These are phyloP conservation scores for Coleophora deauratella DNA, from an alignment of 2,888 invertebrate species.

Conservation along the genomic window DNA sequence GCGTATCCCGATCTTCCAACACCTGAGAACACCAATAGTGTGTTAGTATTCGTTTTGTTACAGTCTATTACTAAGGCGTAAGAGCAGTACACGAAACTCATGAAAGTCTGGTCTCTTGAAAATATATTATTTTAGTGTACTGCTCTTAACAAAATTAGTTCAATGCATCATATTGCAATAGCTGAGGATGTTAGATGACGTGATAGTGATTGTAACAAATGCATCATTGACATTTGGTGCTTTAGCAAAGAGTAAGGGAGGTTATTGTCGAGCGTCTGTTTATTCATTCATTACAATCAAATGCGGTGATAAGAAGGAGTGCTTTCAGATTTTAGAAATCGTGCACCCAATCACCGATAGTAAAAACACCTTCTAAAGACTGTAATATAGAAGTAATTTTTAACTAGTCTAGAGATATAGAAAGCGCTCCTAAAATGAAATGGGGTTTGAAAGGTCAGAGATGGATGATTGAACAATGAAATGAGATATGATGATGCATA, in stretches of 20 bases:
- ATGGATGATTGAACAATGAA: conserved; percentile 21
- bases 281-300: conserved; percentile 54
- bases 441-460: conserved; percentile 65
- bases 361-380: conserved; percentile 9
- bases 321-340: conserved; percentile 61
- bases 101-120: background rate
- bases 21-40: conserved; percentile 41
- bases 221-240: conserved; percentile 25
- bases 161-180: conserved; percentile 58
- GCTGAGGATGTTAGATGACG: conserved; percentile 62
- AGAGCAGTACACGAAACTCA: conserved; percentile 46
- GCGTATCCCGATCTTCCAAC: conserved; percentile 63
- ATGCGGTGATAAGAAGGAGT: conserved; percentile 52
- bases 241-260: conserved; percentile 9
- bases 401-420: conserved; percentile 18
- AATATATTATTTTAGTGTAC: conserved; percentile 27
- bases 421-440: conserved; percentile 69
- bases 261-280: conserved; percentile 13
- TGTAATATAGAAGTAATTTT: conserved; percentile 6
- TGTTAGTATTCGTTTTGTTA: conserved; percentile 13
- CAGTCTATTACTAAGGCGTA: conserved; percentile 3
- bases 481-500: conserved; percentile 48
- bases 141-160: conserved; percentile 57
- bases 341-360: conserved; percentile 68
- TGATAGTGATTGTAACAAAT: conserved; percentile 59